Percentiles rank a stretch among this genome's conserved stretches.
Conservation (phyloP, 2,113 vertebrate genomes). For the Grallaria varia region DNA sequence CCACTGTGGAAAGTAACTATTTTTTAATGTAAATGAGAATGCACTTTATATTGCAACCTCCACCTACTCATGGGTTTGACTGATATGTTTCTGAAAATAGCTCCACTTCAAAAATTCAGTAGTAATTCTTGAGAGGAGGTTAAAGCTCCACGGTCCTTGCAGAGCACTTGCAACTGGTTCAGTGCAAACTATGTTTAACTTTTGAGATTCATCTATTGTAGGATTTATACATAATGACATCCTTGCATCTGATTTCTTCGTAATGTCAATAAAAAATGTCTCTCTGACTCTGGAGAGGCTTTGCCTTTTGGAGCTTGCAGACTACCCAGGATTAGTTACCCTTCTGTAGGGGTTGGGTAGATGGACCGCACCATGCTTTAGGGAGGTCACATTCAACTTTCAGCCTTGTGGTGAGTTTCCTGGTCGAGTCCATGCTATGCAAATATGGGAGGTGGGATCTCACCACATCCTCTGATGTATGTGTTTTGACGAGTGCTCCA, state of each 20-base stretch:
- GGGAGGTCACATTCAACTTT: background rate
- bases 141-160: background rate
- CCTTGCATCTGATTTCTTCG: background rate
- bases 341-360: background rate
- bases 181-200: background rate
- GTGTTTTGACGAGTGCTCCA: background rate
- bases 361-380: background rate
- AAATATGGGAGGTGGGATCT: background rate
- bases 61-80: background rate
- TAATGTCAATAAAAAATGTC: background rate
- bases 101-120: background rate
- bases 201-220: background rate
- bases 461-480: background rate
- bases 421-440: fast-evolving
- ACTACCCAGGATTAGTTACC: background rate
- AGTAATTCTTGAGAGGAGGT: background rate
- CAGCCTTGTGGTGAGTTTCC: background rate
- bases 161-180: background rate
- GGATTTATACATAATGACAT: background rate
- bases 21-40: background rate
- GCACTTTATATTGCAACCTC: background rate
- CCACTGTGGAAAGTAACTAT: background rate
- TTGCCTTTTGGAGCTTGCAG: background rate
- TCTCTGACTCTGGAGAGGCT: background rate
- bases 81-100: background rate